phyloP scores from a whole-genome alignment of 1,140 invertebrate genomes.

The Lepidotrigona ventralis region DNA sequence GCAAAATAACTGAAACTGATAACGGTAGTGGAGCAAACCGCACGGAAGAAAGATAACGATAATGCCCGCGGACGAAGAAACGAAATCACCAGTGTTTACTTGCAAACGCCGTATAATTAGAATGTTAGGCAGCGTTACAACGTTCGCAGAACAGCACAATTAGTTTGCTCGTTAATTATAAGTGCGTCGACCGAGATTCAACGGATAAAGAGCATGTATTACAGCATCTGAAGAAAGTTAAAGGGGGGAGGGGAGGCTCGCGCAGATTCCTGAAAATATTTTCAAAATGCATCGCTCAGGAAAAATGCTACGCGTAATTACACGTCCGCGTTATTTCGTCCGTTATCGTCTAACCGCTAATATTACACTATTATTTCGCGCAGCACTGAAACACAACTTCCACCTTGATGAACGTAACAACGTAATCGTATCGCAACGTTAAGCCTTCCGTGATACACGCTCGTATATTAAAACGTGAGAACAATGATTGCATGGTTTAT shows the following conservation, averaged over 20 bases:
- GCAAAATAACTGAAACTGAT: neutral
- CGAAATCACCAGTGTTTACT: slow-evolving; percentile 12
- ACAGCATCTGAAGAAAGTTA: slow-evolving; percentile 43
- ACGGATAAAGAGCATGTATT: slow-evolving; percentile 50
- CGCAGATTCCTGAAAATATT: slow-evolving; percentile 3
- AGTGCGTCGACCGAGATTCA: slow-evolving; percentile 44
- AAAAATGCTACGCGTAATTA: neutral
- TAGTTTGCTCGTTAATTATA: slow-evolving; percentile 36
- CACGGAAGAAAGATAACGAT: neutral
- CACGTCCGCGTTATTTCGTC: neutral
- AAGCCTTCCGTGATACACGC: neutral
- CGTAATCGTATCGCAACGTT: neutral
- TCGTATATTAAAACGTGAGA: neutral
- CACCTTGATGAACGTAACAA: neutral
- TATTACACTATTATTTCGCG: neutral
- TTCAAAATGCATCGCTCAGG: neutral
- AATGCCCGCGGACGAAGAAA: neutral
- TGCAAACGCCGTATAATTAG: slow-evolving; percentile 20
- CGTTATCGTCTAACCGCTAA: neutral
- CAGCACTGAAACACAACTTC: neutral
- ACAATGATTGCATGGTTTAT: neutral
- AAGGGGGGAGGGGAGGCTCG: neutral
- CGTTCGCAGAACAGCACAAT: slow-evolving; percentile 28
- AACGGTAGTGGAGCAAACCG: neutral
- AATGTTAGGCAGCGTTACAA: neutral